Conservation (phyloP, 2,797 vertebrate species). For the Gephyroberyx darwinii region DNA sequence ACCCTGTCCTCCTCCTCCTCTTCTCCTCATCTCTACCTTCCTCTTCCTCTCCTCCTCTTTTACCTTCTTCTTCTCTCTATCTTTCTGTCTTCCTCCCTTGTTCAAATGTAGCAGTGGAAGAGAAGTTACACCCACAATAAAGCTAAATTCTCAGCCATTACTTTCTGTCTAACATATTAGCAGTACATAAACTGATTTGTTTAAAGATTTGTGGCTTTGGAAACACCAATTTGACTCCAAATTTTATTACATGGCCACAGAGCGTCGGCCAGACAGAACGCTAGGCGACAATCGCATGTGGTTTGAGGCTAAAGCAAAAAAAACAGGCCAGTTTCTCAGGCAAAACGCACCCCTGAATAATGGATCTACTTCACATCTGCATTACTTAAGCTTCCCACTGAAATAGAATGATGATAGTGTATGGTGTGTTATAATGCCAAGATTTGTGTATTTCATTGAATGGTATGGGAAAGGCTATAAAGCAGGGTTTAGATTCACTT, state of each 20-base stretch:
- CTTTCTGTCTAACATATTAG: slow-evolving; percentile 77
- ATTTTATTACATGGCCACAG: slow-evolving; percentile 71
- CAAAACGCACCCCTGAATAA: slow-evolving; percentile 43
- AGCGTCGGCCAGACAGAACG: slow-evolving; percentile 65
- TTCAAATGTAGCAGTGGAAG: slow-evolving; percentile 22
- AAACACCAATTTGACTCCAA: slow-evolving; percentile 74
- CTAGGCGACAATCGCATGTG: slow-evolving; percentile 71
- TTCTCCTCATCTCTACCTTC: background rate
- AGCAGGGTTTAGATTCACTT: slow-evolving; percentile 20
- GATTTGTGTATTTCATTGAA: slow-evolving; percentile 60
- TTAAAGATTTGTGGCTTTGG: slow-evolving; percentile 80
- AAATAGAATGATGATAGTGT: slow-evolving; percentile 35
- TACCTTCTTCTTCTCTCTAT: background rate
- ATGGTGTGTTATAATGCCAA: background rate
- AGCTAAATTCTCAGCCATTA: slow-evolving; percentile 63
- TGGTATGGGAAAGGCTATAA: slow-evolving; percentile 17
- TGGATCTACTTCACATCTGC: slow-evolving; percentile 57
- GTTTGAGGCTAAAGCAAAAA: slow-evolving; percentile 66
- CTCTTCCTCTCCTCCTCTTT: background rate
- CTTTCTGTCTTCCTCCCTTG: background rate
- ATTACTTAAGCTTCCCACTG: slow-evolving; percentile 50
- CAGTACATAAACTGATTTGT: slow-evolving; percentile 83
- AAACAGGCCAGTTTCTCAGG: slow-evolving; percentile 42
- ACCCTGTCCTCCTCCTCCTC: background rate
- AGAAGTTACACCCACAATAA: slow-evolving; percentile 68